Percentiles rank a stretch among this genome's conserved stretches.
These are phyloP conservation scores for Pimpla rufipes DNA, from an alignment of 2,888 invertebrate genomes.

Conservation along the genomic window DNA sequence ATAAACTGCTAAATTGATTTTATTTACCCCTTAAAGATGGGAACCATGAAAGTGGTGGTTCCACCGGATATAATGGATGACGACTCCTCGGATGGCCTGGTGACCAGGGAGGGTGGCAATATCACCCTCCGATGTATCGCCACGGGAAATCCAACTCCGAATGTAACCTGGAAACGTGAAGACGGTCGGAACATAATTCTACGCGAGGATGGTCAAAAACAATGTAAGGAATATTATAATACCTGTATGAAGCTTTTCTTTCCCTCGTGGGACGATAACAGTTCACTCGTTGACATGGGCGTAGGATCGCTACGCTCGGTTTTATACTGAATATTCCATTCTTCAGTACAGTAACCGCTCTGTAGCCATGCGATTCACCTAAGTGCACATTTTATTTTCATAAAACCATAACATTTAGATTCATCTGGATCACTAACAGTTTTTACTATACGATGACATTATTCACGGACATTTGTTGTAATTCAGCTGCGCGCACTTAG, in stretches of 20 bases:
- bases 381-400: no score
- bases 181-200: slow-evolving; percentile 92
- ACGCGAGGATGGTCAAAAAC: slow-evolving; percentile 87
- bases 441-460: no score
- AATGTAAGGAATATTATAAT: slow-evolving; percentile 74
- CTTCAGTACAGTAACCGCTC: no score
- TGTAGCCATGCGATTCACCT: no score
- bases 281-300: neutral
- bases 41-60: slow-evolving; percentile 94
- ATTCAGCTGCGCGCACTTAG: no score
- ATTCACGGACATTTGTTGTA: no score
- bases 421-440: no score
- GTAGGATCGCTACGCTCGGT: neutral
- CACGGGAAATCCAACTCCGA: slow-evolving; percentile 93
- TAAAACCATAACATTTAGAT: no score
- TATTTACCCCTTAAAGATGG: slow-evolving; percentile 89
- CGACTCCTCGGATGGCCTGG: slow-evolving; percentile 90
- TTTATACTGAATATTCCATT: slow-evolving; percentile 11
- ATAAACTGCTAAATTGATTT: neutral
- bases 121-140: slow-evolving; percentile 92
- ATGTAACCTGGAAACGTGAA: slow-evolving; percentile 93
- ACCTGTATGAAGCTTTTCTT: neutral
- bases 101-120: slow-evolving; percentile 93
- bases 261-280: no score
- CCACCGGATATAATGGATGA: slow-evolving; percentile 95